Conservation (phyloP, 92 coral and sea anemone genomes). For the Nematostella vectensis region DNA sequence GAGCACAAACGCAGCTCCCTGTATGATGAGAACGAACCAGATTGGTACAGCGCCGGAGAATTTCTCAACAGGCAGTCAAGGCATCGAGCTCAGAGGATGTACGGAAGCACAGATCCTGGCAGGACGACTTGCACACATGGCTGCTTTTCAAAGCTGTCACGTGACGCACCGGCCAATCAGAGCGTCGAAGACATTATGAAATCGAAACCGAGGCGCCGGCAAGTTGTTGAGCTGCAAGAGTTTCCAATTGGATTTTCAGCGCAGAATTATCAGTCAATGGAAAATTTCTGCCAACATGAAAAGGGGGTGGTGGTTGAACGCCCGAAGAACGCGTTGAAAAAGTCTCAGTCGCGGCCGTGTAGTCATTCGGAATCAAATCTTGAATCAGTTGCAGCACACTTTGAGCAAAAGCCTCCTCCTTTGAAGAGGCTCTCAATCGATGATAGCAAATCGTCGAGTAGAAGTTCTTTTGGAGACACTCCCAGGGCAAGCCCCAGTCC, state of each 20-base stretch:
- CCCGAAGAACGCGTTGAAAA: not conserved
- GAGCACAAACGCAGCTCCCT: conserved; percentile 18
- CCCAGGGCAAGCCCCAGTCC: conserved; percentile 16
- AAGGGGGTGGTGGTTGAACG: conserved; percentile 17
- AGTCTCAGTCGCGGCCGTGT: not conserved
- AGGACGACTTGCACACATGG: conserved; percentile 2
- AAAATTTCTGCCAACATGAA: conserved; percentile 1
- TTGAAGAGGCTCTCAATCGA: conserved; percentile 6
- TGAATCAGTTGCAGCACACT: conserved; percentile 8
- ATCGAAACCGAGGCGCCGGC: conserved; percentile 24
- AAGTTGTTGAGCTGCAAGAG: conserved; percentile 28
- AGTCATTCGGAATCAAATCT: conserved; percentile 20
- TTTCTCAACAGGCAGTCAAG: conserved; percentile 25
- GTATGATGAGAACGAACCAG: conserved; percentile 30
- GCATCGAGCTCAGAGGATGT: conserved; percentile 16
- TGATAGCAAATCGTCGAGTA: not conserved
- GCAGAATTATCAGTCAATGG: conserved; percentile 10
- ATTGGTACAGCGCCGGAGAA: conserved; percentile 38
- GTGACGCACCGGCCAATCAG: conserved; percentile 21
- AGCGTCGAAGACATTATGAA: conserved; percentile 28
- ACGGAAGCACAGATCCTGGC: conserved; percentile 32
- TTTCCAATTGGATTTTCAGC: conserved; percentile 26
- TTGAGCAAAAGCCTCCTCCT: conserved; percentile 5
- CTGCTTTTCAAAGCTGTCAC: conserved; percentile 5
- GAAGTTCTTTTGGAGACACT: conserved; percentile 2